phyloP scores from a whole-genome alignment of 1,140 invertebrate genomes.

The Chrysomallon squamiferum region DNA sequence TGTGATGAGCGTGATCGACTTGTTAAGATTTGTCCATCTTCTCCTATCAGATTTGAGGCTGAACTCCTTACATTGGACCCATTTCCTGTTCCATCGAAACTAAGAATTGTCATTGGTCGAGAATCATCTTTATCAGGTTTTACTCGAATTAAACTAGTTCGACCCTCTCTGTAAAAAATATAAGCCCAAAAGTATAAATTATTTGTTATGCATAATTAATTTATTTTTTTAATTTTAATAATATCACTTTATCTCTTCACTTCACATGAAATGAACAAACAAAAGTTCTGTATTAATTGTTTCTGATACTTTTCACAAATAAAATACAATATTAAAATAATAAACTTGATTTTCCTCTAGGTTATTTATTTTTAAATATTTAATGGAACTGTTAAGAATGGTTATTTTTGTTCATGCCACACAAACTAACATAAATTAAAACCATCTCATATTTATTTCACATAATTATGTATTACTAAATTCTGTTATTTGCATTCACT shows the following conservation, averaged over 20 bases:
- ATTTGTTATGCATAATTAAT: not conserved
- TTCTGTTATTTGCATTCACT: too few relatives aligned
- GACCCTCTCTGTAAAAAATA: conserved; percentile 39
- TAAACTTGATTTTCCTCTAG: too few relatives aligned
- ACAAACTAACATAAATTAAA: too few relatives aligned
- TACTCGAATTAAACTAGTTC: conserved; percentile 38
- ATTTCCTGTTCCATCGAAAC: conserved; percentile 20
- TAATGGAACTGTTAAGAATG: too few relatives aligned
- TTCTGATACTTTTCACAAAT: not conserved
- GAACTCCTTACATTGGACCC: conserved; percentile 21
- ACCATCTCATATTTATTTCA: too few relatives aligned
- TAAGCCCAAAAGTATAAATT: not conserved
- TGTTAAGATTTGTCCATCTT: conserved; percentile 22
- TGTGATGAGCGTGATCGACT: conserved; percentile 20
- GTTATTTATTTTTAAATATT: too few relatives aligned
- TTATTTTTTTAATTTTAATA: not conserved
- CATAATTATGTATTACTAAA: too few relatives aligned
- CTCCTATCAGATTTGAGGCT: conserved; percentile 23
- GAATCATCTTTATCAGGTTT: conserved; percentile 19
- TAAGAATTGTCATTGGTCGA: conserved; percentile 33
- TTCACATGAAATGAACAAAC: not conserved
- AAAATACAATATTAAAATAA: too few relatives aligned
- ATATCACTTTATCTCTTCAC: not conserved
- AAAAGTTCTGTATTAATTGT: too few relatives aligned
- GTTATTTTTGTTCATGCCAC: too few relatives aligned